Evolutionary conservation across 2,888 invertebrate species (phyloP).

Genomic region (Dexiosoma caninum): DNA sequence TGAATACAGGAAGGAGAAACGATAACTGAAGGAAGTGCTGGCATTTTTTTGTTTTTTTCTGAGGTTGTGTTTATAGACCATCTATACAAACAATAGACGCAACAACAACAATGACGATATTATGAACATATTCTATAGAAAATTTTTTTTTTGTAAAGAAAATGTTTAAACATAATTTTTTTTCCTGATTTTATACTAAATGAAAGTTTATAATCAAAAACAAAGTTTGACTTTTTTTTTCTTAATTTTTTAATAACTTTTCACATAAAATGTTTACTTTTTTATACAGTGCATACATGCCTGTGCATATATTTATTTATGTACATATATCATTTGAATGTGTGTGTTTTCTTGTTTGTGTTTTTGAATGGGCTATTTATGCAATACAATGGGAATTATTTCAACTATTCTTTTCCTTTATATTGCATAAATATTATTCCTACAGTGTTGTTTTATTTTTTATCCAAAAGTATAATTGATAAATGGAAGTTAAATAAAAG

Average conservation of each 20-base stretch:
- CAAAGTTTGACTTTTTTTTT: conserved; percentile 41
- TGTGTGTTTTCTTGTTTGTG: not conserved
- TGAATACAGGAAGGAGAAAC: conserved; percentile 43
- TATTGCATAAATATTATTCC: conserved; percentile 9
- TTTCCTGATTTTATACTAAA: conserved; percentile 31
- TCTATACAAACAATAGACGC: conserved; percentile 40
- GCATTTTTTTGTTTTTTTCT: conserved; percentile 14
- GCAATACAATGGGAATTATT: conserved; percentile 53
- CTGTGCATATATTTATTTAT: not conserved
- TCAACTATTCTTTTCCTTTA: conserved; percentile 39
- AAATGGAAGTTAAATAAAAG: conserved; percentile 44
- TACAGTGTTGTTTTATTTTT: not conserved
- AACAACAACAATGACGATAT: not conserved
- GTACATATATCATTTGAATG: not conserved
- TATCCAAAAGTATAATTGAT: conserved; percentile 49
- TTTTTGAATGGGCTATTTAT: conserved; percentile 44
- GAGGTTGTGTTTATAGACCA: conserved; percentile 39
- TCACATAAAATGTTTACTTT: conserved; percentile 55
- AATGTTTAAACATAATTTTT: not conserved
- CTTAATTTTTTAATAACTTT: conserved; percentile 51
- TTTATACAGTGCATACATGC: not conserved
- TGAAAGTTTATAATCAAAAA: conserved; percentile 61
- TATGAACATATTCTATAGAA: conserved; percentile 35
- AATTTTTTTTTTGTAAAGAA: conserved; percentile 1
- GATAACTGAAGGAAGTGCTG: conserved; percentile 43